phyloP scores from a whole-genome alignment of 1,140 invertebrate genomes.

The Leptopilina clavipes region DNA sequence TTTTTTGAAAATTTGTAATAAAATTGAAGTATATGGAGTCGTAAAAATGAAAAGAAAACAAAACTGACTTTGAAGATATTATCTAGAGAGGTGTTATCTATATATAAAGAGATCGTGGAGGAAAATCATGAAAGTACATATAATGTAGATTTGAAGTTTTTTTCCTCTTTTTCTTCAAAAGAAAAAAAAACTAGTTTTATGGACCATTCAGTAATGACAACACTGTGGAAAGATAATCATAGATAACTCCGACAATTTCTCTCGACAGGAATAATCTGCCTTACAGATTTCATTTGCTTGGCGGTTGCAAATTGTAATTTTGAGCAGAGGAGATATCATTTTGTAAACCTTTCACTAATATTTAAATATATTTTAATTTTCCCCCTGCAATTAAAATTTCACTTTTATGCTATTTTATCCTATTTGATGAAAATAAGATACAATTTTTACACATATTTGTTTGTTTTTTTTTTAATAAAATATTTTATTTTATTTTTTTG shows the following conservation, averaged over 20 bases:
- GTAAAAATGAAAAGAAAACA: conserved; percentile 5
- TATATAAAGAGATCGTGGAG: neutral
- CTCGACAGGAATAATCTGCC: neutral
- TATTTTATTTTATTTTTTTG: too few species aligned
- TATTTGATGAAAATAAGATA: too few species aligned
- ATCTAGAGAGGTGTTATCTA: neutral
- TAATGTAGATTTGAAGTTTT: neutral
- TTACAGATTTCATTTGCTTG: conserved; percentile 15
- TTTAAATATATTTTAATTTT: too few species aligned
- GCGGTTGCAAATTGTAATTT: neutral
- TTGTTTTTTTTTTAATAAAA: too few species aligned
- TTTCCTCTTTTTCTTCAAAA: too few species aligned
- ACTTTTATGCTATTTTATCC: too few species aligned
- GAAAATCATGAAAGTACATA: neutral
- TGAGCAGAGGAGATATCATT: too few species aligned
- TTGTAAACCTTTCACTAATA: neutral
- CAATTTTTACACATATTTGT: too few species aligned
- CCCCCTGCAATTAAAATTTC: too few species aligned
- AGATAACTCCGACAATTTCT: conserved; percentile 4
- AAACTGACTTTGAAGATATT: neutral
- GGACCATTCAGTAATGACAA: conserved; percentile 15
- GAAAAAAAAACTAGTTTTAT: conserved; percentile 6
- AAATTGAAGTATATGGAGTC: neutral
- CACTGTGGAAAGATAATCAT: neutral
- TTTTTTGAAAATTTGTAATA: neutral